Base-by-base conservation (phyloP, 2,797 vertebrate genomes). In the Remorina albescens region DNA sequence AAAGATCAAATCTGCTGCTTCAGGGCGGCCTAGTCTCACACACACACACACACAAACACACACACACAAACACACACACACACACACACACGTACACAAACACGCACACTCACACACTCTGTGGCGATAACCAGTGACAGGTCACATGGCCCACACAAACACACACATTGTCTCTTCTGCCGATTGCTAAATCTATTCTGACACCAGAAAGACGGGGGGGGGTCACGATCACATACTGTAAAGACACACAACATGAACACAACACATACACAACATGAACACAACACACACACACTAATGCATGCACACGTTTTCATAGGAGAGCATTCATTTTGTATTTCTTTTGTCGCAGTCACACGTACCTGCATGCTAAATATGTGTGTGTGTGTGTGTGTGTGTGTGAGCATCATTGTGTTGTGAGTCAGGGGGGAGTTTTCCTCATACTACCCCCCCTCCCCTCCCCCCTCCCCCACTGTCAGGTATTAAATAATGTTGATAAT, bases 1-100 rank as follows among this genome's bases (percentile, higher is more conserved):
- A 97, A 97, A 97, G 96, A 98, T 98, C 97, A 98, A 96, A 97
- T 96, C 96, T 93, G 91, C 95, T 95, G 96, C 96, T 98, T 92
- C 94, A 92, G 96, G 97, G 96, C 94, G 94, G 92, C 95, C 97
- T 68, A 82, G 83, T 95, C 86, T 72, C 83, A 72, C 28, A 39
- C 73, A 64, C 41, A 53, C 67, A 66, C 65, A 70, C 67, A 75
- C 71, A 53, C 26, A 60, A 68, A 76, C 62, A 60, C 41, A 71
- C 56, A n/a, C n/a, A n/a, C n/a, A n/a, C n/a, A n/a, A n/a, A 54
- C 15, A 36, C 62, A 59, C n/a, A 60, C 67, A 30, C 49, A 61
- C 51, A 54, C 74, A 74, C 69, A 47, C 67, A 84, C 58, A 78
- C 65, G 21, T n/a, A 54, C 47, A 68, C 71, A 78, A 67, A 76